These are phyloP conservation scores for Drepanosiphum platanoidis DNA, from an alignment of 2,888 invertebrate species.

Conservation along the genomic window DNA sequence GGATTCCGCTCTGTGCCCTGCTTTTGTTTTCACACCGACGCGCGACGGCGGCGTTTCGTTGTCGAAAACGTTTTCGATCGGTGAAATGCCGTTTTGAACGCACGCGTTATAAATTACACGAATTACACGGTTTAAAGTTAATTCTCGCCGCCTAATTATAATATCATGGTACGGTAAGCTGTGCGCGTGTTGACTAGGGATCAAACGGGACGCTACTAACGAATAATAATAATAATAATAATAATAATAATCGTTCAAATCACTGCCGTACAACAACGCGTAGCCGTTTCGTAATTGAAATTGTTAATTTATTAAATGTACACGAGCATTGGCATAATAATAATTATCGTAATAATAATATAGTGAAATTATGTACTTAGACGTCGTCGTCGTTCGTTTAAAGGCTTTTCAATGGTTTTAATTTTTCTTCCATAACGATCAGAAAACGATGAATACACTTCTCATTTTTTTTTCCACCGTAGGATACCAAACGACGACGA, in stretches of 20 bases:
- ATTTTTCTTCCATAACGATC: not conserved
- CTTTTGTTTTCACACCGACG: too few relatives aligned
- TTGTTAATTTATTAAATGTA: not conserved
- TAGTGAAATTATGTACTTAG: too few relatives aligned
- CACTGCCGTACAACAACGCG: too few relatives aligned
- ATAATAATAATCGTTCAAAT: not conserved
- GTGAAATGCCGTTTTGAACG: too few relatives aligned
- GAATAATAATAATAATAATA: too few relatives aligned
- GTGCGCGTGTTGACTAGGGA: not conserved
- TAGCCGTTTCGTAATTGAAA: not conserved
- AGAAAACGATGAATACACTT: not conserved
- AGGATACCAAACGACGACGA: not conserved
- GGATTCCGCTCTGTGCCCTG: too few relatives aligned
- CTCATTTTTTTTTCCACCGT: not conserved
- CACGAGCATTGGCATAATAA: not conserved
- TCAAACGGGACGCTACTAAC: not conserved
- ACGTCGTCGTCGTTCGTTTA: not conserved
- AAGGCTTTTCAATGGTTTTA: not conserved
- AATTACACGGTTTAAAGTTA: not conserved
- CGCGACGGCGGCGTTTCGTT: too few relatives aligned
- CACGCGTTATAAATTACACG: too few relatives aligned
- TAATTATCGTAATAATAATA: not conserved
- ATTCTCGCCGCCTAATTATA: not conserved
- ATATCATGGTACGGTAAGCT: too few relatives aligned
- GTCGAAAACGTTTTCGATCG: too few relatives aligned